Evolutionary conservation across 2,113 vertebrate species (phyloP).

Genomic region (Tragelaphus scriptus): DNA sequence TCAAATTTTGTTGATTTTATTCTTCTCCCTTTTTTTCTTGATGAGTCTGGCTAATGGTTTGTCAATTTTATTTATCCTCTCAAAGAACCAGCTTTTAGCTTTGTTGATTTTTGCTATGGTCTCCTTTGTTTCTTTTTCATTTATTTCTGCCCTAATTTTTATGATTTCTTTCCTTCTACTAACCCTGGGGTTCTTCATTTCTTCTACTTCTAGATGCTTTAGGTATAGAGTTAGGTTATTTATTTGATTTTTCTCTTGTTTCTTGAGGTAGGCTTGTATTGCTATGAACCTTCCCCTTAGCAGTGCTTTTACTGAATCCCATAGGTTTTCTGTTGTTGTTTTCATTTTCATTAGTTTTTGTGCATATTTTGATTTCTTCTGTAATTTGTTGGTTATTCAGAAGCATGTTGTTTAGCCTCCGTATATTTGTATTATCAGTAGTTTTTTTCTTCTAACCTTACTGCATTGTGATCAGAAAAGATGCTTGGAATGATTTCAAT

Average conservation of each 20-base stretch:
- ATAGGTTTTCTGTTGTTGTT: not conserved
- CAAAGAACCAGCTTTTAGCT: not conserved
- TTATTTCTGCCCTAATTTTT: not conserved
- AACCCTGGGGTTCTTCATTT: not conserved
- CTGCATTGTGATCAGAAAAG: not conserved
- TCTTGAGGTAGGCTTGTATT: not conserved
- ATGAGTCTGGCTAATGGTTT: not conserved
- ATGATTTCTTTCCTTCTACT: not conserved
- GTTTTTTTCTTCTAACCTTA: not conserved
- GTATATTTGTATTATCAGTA: not conserved
- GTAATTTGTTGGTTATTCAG: not conserved
- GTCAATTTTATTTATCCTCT: not conserved
- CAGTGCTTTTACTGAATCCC: not conserved
- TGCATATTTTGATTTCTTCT: not conserved
- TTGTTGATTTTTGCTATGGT: not conserved
- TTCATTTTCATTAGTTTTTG: not conserved
- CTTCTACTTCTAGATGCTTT: not conserved
- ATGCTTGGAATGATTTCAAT: not conserved
- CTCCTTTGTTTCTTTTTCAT: not conserved
- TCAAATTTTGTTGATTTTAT: not conserved
- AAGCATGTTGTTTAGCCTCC: not conserved
- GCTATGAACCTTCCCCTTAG: not conserved
- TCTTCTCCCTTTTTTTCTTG: not conserved
- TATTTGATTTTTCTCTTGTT: not conserved
- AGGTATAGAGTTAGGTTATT: not conserved